A percentile compares a stretch with the other conserved stretches of the same genome.
These are phyloP conservation scores for Choreutis nemorana DNA, from an alignment of 2,888 invertebrate species.

Conservation along the genomic window DNA sequence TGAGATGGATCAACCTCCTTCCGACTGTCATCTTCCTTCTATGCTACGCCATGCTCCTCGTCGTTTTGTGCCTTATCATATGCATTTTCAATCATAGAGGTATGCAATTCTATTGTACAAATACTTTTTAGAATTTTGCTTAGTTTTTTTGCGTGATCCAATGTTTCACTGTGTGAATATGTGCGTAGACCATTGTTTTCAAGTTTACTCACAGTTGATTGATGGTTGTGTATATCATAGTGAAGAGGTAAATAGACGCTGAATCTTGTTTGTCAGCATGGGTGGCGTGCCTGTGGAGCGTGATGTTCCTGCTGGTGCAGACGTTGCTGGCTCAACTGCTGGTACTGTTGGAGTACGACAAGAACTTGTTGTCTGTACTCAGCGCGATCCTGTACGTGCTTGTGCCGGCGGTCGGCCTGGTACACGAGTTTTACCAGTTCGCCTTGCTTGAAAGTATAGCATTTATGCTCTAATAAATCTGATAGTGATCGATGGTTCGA, in stretches of 20 bases:
- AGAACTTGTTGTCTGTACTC: conserved; percentile 15
- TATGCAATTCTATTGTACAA: conserved; percentile 13
- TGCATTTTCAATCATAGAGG: conserved; percentile 42
- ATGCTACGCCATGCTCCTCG: conserved; percentile 36
- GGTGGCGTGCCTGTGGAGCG: conserved; percentile 39
- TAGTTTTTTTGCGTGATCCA: not conserved
- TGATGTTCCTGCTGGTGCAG: conserved; percentile 36
- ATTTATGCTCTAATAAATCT: too few relatives aligned
- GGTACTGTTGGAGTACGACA: conserved; percentile 36
- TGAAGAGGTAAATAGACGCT: not conserved
- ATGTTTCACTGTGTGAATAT: too few relatives aligned
- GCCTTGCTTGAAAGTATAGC: conserved; percentile 42
- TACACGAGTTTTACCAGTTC: conserved; percentile 41
- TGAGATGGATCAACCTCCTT: conserved; percentile 47
- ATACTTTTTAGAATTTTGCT: not conserved
- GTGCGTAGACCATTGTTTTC: too few relatives aligned
- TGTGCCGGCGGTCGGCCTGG: conserved; percentile 41
- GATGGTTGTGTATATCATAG: not conserved
- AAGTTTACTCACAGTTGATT: not conserved
- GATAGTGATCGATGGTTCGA: too few relatives aligned
- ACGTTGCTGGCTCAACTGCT: conserved; percentile 40
- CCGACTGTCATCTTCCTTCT: conserved; percentile 29
- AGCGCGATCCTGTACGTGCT: conserved; percentile 30
- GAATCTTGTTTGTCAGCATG: conserved; percentile 20
- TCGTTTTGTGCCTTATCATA: conserved; percentile 41